phyloP scores from a whole-genome alignment of 2,113 vertebrate species.

The Malurus alboscapulatus region DNA sequence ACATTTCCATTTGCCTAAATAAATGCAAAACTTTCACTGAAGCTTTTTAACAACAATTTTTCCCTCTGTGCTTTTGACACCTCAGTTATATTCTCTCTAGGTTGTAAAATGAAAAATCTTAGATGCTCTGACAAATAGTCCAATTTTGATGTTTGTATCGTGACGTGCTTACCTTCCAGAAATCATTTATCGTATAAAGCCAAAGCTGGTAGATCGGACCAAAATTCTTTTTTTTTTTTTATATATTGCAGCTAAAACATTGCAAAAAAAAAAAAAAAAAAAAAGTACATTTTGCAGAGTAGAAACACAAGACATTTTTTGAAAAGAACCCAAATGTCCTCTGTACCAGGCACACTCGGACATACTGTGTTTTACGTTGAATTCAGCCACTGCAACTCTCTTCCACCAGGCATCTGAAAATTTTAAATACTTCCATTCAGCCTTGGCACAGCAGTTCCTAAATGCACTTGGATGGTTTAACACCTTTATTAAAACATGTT shows the following conservation, averaged over 20 bases:
- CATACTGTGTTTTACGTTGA: not conserved
- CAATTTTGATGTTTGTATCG: not conserved
- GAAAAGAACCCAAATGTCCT: not conserved
- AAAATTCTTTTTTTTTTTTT: not conserved
- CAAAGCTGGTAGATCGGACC: not conserved
- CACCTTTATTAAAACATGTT: not conserved
- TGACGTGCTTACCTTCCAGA: not conserved
- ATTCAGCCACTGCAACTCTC: not conserved
- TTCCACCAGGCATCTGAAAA: not conserved
- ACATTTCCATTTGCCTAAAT: conserved; percentile 25
- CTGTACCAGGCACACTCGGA: not conserved
- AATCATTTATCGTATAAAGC: not conserved
- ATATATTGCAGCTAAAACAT: not conserved
- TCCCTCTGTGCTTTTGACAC: not conserved
- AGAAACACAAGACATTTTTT: not conserved
- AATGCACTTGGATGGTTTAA: not conserved
- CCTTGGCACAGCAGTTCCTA: not conserved
- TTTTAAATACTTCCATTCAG: not conserved
- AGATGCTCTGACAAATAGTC: not conserved
- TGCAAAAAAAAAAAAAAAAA: not conserved
- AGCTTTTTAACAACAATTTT: not conserved
- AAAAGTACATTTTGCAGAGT: not conserved
- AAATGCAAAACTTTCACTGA: conserved; percentile 10
- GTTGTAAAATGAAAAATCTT: not conserved
- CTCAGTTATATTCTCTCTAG: not conserved